phyloP scores from a whole-genome alignment of 1,140 invertebrate species.

The Sinella curviseta region DNA sequence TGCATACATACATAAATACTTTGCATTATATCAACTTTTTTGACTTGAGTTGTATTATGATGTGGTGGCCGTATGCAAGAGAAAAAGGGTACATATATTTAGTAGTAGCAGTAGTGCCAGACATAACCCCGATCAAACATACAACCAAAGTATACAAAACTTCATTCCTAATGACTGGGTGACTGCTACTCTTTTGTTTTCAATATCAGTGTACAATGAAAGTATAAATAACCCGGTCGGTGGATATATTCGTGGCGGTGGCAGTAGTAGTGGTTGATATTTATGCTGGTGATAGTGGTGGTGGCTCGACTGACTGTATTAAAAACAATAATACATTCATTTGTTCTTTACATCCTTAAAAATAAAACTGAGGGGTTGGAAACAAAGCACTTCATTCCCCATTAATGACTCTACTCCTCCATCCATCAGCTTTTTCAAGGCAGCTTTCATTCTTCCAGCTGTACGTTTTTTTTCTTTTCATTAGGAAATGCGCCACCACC shows the following conservation, averaged over 20 bases:
- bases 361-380: not conserved
- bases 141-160: not conserved
- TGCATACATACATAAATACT: no score
- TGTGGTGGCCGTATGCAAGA: not conserved
- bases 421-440: not conserved
- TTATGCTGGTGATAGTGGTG: not conserved
- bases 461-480: not conserved
- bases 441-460: not conserved
- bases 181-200: not conserved
- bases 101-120: no score
- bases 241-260: no score
- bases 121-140: not conserved
- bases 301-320: not conserved
- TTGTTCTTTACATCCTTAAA: not conserved
- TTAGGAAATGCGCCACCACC: no score
- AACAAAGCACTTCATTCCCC: not conserved
- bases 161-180: no score
- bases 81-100: slow-evolving; percentile 1
- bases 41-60: no score
- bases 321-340: not conserved
- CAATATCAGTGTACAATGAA: not conserved
- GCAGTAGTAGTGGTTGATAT: no score
- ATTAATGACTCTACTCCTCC: not conserved
- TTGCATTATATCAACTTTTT: no score
- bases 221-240: no score